Evolutionary conservation across 2,113 vertebrate genomes (phyloP), one percentile per base, ranked within the genome.

Genomic region (Entosphenus tridentatus): DNA sequence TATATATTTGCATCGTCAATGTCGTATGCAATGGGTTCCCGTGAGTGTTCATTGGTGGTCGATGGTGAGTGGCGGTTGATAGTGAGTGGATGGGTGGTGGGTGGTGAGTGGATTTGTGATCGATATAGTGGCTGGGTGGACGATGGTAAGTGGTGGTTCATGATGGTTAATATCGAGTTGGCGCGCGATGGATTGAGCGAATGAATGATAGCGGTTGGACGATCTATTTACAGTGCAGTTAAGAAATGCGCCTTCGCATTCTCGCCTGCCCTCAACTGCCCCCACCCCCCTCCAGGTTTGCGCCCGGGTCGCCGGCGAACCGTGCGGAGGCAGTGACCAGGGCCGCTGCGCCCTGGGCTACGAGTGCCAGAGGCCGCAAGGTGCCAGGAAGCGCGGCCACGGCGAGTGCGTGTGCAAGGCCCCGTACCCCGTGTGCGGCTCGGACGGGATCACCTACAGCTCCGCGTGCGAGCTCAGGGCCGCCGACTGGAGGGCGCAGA

Each of bases 351-450:
- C 79, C 12, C 8, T 77, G 13, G 83, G 85, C 9, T 73, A 85
- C 71, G 87, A 91, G 80, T 93, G 81, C 73, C 57, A 75, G 67
- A 76, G 74, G 71, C 77, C 77, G 74, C 78, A 79, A 2, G 39
- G 71, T 11, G 71, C 74, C 68, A 80, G 78, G 73, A 80, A 77
- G 75, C 76, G n/a, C 56, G 77, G 75, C 68, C 68, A 73, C 9
- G 84, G 85, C 1, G 76, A 83, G 21, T 93, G 88, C 73, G 73
- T 71, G 55, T 93, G 89, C 73, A 92, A 88, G 75, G 81, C 70
- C 75, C 74, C 78, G 76, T 83, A 86, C 75, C 82, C 85, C 12
- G 89, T 93, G 72, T 93, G 89, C 74, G 89, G 88, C 68, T 81
- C 76, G 73, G 84, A 92, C 70, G 85, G 82, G 6, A 18, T 74